Evolutionary conservation across 2,797 vertebrate genomes (phyloP).

Genomic region (Parotocinclus haroldoi): DNA sequence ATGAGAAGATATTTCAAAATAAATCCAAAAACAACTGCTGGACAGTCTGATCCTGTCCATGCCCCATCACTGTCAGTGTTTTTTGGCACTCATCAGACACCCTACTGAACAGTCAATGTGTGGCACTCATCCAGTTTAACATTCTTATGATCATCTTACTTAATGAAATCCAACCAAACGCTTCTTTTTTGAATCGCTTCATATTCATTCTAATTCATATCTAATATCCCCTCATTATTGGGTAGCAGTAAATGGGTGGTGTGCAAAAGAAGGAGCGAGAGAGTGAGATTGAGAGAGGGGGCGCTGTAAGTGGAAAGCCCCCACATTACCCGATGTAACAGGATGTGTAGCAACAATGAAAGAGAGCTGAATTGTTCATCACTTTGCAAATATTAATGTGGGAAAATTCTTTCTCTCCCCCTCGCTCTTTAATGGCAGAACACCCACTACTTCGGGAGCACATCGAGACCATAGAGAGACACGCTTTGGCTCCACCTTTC

Average conservation of each 20-base stretch:
- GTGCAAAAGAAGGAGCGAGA: slow-evolving; percentile 2
- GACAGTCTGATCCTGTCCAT: no score
- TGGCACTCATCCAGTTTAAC: no score
- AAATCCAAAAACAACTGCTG: no score
- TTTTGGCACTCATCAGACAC: no score
- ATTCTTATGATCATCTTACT: no score
- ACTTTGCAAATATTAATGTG: slow-evolving; percentile 18
- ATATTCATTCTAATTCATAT: no score
- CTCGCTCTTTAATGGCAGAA: slow-evolving; percentile 40
- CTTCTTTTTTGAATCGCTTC: no score
- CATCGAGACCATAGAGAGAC: slow-evolving; percentile 18
- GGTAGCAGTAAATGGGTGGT: neutral
- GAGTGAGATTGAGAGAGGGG: slow-evolving; percentile 17
- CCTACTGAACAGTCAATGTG: no score
- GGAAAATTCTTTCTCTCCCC: slow-evolving; percentile 19
- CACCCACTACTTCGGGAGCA: slow-evolving; percentile 33
- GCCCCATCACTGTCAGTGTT: no score
- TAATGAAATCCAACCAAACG: no score
- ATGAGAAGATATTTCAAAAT: no score
- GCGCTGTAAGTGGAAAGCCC: slow-evolving; percentile 40
- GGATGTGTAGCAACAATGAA: slow-evolving; percentile 39
- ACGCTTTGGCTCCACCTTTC: slow-evolving; percentile 1
- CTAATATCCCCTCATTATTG: no score
- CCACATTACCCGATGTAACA: slow-evolving; percentile 37
- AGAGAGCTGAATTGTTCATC: slow-evolving; percentile 32